A percentile compares a stretch with the other conserved stretches of the same genome.
Conservation (phyloP, 2,888 invertebrate species). For the Troilus luridus region DNA sequence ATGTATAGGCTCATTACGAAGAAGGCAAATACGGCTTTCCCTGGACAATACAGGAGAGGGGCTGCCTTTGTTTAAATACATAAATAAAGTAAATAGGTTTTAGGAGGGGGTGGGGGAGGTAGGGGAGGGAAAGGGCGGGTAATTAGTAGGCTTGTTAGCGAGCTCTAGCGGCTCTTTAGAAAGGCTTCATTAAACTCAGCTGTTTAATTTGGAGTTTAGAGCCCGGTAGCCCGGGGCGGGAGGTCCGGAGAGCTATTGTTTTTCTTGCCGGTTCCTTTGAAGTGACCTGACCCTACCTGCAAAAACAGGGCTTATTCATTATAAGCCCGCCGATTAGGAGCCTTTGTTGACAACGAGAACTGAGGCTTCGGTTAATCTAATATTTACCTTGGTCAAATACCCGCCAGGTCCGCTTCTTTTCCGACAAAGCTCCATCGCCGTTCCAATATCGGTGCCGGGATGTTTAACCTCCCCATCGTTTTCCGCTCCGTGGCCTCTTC, state of each 20-base stretch:
- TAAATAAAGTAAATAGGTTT: constrained; percentile 64
- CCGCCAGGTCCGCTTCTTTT: constrained; percentile 35
- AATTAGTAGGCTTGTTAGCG: constrained; percentile 59
- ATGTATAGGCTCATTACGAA: constrained; percentile 48
- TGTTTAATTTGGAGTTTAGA: constrained; percentile 57
- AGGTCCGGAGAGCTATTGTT: constrained; percentile 52
- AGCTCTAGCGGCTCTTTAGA: constrained; percentile 59
- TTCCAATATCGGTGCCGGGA: constrained; percentile 29
- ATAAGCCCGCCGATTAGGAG: constrained; percentile 52
- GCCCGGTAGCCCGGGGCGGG: constrained; percentile 5
- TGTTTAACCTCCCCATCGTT: constrained; percentile 42
- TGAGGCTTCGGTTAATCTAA: constrained; percentile 52
- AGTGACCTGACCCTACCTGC: constrained; percentile 53
- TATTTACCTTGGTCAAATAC: constrained; percentile 57
- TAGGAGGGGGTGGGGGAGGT: constrained; percentile 49
- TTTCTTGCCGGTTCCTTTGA: constrained; percentile 54
- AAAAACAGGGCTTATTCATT: constrained; percentile 58
- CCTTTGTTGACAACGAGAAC: constrained; percentile 56
- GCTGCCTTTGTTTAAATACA: constrained; percentile 62
- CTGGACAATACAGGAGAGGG: constrained; percentile 38
- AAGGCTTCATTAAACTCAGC: constrained; percentile 60
- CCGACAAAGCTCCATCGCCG: constrained; percentile 28
- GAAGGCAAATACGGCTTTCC: constrained; percentile 34
- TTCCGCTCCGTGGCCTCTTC: constrained; percentile 6
- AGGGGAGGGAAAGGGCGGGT: constrained; percentile 34